Evolutionary conservation across 2,113 vertebrate species (phyloP).

Genomic region (Myxocyprinus asiaticus): DNA sequence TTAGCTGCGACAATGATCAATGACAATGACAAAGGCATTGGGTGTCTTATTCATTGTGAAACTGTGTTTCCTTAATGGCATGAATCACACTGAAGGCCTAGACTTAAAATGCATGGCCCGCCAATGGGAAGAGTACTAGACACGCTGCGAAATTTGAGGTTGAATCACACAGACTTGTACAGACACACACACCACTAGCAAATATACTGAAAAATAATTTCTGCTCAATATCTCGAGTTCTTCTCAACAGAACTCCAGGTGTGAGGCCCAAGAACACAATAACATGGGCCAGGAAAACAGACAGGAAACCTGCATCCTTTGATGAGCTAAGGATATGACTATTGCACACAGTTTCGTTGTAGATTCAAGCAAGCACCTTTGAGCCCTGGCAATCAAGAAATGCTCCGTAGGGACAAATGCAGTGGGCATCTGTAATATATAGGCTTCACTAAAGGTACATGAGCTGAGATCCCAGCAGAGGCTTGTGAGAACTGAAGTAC

Average conservation of each 20-base stretch:
- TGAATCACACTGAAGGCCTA: too few species aligned
- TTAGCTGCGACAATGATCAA: too few species aligned
- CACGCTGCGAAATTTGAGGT: too few species aligned
- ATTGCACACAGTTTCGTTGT: not conserved
- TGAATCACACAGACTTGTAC: too few species aligned
- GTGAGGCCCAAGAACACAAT: not conserved
- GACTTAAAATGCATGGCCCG: too few species aligned
- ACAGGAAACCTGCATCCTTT: too few species aligned
- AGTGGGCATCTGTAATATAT: not conserved
- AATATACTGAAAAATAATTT: not conserved
- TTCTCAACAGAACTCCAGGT: conserved; percentile 15
- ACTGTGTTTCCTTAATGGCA: too few species aligned
- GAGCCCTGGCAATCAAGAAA: not conserved
- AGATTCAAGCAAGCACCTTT: not conserved
- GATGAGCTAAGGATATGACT: not conserved
- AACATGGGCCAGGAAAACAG: conserved; percentile 9
- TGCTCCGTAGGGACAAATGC: not conserved
- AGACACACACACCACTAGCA: not conserved
- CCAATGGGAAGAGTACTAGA: too few species aligned
- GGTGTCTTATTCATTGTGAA: too few species aligned
- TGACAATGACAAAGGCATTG: too few species aligned
- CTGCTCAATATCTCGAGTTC: not conserved
- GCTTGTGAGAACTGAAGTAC: not conserved
- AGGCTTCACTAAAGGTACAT: not conserved
- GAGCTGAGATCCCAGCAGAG: not conserved